phyloP scores from a whole-genome alignment of 64 coral and sea anemone genomes.

The Pachyseris speciosa region DNA sequence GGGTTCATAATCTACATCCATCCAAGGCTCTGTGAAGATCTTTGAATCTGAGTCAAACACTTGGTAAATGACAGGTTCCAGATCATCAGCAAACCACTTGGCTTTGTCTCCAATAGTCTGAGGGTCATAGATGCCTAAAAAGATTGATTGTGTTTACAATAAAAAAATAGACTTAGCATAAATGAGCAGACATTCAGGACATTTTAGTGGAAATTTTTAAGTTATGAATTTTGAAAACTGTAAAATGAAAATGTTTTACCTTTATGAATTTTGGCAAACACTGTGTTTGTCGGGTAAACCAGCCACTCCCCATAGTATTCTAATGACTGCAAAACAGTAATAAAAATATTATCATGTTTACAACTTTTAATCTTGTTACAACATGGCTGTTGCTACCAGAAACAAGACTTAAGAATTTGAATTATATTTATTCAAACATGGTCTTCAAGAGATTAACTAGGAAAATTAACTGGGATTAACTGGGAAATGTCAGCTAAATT shows the following conservation, averaged over 20 bases:
- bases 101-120: constrained; percentile 92
- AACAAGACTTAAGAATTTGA: no score
- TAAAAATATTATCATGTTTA: background rate
- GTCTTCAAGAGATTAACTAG: no score
- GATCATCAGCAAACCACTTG: constrained; percentile 74
- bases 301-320: constrained; percentile 97
- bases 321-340: constrained; percentile 71
- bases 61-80: constrained; percentile 85
- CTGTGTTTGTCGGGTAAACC: constrained; percentile 90
- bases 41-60: constrained; percentile 85
- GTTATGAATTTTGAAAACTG: background rate
- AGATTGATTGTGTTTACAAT: background rate
- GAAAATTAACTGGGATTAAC: no score
- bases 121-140: constrained; percentile 89
- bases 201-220: background rate
- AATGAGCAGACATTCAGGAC: background rate
- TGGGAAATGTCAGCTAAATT: no score
- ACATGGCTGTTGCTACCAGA: no score
- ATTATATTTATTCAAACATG: no score
- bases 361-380: no score
- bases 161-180: background rate
- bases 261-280: constrained; percentile 87
- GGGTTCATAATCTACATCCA: constrained; percentile 88
- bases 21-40: constrained; percentile 84
- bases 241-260: constrained; percentile 36